Base-by-base conservation (phyloP, 2,113 vertebrate genomes). In the Monarcha castaneiventris region DNA sequence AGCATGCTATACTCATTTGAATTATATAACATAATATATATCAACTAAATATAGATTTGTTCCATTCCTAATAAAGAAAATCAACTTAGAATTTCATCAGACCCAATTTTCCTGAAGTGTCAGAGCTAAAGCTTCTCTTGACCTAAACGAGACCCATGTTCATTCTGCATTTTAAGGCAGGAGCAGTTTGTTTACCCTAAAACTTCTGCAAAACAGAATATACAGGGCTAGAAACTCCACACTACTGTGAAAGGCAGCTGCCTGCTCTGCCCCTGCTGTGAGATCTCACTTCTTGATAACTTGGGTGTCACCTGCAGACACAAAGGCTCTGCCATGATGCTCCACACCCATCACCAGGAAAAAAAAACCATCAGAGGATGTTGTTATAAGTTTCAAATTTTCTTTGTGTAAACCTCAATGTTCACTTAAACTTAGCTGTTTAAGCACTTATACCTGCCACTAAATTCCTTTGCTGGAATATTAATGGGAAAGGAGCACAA, bases 401-500 rank as follows among this genome's bases (percentile, higher is more conserved):
- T 30, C 29, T 80, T 81, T 54, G 16, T 39, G 19, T 63, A 84
- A 80, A 25, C 30, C 51, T 92, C 39, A 85, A 3, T 11, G 17
- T 56, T 95, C 69, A 71, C 25, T 83, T 80, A 80, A 87, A 73
- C 33, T 30, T 73, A 66, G 55, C 59, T 94, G 29, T 74, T 93
- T 52, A 88, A 80, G 63, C 43, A 32, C 37, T 69, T 91, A n/a
- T 9, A 76, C 43, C 72, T 93, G 75, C 68, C 84, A 86, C 75
- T 88, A 67, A 88, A 90, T 88, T 83, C 4, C 59, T 92, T 90
- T 93, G 20, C 55, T 90, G 68, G 51, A 93, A 86, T 93, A 93
- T 75, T 94, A 94, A 86, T 81, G 35, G 44, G 33, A 77, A 84
- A 68, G 26, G 55, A 90, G 52, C 55, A 84, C 52, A 78, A 88